Evolutionary conservation across 2,888 invertebrate species (phyloP).

Genomic region (Macrophya alboannulata): DNA sequence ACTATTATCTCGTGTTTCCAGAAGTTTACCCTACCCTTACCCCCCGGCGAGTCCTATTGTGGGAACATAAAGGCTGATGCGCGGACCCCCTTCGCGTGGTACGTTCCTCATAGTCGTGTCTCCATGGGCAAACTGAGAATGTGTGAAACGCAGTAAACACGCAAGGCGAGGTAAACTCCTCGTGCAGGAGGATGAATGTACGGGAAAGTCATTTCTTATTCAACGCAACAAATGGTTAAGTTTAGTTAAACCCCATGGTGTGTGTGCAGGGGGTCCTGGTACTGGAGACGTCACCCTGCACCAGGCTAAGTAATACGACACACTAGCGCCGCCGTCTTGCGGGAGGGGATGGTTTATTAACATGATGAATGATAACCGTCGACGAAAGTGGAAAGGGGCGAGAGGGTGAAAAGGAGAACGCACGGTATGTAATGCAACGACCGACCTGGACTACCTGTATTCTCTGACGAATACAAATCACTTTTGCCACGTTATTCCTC

Average conservation of each 20-base stretch:
- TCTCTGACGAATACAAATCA: slow-evolving; percentile 54
- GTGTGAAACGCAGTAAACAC: slow-evolving; percentile 2
- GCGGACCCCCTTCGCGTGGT: neutral
- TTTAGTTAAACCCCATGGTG: slow-evolving; percentile 28
- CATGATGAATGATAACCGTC: slow-evolving; percentile 41
- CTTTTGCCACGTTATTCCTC: slow-evolving; percentile 41
- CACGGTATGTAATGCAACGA: slow-evolving; percentile 29
- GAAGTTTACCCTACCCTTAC: slow-evolving; percentile 37
- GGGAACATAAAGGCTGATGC: slow-evolving; percentile 49
- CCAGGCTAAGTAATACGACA: slow-evolving; percentile 31
- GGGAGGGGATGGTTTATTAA: slow-evolving; percentile 46
- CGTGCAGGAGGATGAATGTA: neutral
- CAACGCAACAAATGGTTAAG: slow-evolving; percentile 54
- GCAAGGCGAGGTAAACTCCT: neutral
- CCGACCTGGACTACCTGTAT: slow-evolving; percentile 15
- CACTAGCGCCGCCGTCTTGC: neutral
- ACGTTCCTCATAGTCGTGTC: neutral
- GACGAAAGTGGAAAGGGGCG: neutral
- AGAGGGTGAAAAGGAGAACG: neutral
- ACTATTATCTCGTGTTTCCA: slow-evolving; percentile 51
- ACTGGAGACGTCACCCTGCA: neutral
- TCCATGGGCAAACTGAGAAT: neutral
- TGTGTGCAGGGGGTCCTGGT: neutral
- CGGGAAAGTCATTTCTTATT: slow-evolving; percentile 46
- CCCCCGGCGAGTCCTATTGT: slow-evolving; percentile 29